Evolutionary conservation across 2,888 invertebrate genomes (phyloP).

Genomic region (Caradrina clavipalpis): DNA sequence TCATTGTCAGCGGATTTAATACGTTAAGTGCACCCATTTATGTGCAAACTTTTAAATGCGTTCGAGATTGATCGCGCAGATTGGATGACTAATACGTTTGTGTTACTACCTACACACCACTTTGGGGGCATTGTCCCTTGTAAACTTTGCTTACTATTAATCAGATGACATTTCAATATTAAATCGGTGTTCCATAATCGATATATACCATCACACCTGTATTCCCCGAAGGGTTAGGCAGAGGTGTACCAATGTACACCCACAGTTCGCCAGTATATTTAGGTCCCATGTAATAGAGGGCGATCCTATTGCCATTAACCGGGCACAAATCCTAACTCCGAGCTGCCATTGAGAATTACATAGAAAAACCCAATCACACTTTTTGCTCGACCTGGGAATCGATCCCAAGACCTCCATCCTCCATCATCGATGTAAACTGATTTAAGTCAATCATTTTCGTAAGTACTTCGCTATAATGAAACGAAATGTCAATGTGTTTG

Average conservation of each 20-base stretch:
- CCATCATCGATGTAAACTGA: conserved; percentile 13
- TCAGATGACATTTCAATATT: conserved; percentile 56
- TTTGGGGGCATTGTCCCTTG: conserved; percentile 31
- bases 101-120: conserved; percentile 45
- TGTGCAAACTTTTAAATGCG: conserved; percentile 80
- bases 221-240: no score
- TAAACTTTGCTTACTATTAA: conserved; percentile 41
- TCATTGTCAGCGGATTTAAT: conserved; percentile 87
- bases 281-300: no score
- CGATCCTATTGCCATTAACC: no score
- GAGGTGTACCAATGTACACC: no score
- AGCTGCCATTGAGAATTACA: no score
- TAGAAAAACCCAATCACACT: no score
- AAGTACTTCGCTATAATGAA: conserved; percentile 12
- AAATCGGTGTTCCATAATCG: conserved; percentile 12
- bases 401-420: no score
- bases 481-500: conserved; percentile 27
- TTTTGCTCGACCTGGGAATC: no score
- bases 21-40: conserved; percentile 85
- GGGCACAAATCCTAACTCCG: no score
- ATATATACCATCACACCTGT: conserved; percentile 11
- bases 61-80: conserved; percentile 72
- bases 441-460: conserved; percentile 20
- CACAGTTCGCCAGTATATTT: no score
- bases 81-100: conserved; percentile 69